Evolutionary conservation across 2,888 invertebrate species (phyloP).

Genomic region (Ryuthela nishihirai): DNA sequence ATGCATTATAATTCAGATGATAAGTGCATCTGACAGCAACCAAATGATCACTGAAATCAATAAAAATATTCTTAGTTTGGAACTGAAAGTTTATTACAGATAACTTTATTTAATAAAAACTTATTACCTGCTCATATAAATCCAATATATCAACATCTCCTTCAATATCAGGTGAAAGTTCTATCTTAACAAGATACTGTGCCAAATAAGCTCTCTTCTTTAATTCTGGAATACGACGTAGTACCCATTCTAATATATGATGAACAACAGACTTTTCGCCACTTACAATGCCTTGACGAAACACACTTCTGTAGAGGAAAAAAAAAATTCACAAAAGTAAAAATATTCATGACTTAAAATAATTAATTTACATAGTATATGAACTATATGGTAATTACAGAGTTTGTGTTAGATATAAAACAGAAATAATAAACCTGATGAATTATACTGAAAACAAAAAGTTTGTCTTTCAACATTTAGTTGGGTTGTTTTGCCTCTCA

Average conservation of each 20-base stretch:
- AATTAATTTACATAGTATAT: neutral
- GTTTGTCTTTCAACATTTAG: too few species aligned
- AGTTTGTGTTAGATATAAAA: too few species aligned
- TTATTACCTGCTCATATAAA: constrained; percentile 60
- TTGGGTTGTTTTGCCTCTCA: too few species aligned
- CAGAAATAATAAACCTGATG: too few species aligned
- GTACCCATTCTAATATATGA: constrained; percentile 74
- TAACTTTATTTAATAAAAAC: constrained; percentile 1
- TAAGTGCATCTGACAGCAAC: too few species aligned
- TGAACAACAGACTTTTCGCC: constrained; percentile 72
- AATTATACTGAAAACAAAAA: too few species aligned
- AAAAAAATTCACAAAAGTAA: too few species aligned
- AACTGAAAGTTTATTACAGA: neutral
- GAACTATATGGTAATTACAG: too few species aligned
- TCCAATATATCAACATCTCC: constrained; percentile 69
- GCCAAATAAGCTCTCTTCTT: constrained; percentile 80
- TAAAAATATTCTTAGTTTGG: neutral
- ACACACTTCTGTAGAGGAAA: constrained; percentile 54
- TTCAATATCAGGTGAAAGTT: constrained; percentile 69
- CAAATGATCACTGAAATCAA: neutral
- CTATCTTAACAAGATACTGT: constrained; percentile 61
- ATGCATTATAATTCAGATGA: too few species aligned
- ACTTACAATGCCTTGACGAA: constrained; percentile 63
- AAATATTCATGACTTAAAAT: too few species aligned
- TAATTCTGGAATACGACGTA: constrained; percentile 67